Evolutionary conservation across 2,888 invertebrate genomes (phyloP).

Genomic region (Mythimna ferrago): DNA sequence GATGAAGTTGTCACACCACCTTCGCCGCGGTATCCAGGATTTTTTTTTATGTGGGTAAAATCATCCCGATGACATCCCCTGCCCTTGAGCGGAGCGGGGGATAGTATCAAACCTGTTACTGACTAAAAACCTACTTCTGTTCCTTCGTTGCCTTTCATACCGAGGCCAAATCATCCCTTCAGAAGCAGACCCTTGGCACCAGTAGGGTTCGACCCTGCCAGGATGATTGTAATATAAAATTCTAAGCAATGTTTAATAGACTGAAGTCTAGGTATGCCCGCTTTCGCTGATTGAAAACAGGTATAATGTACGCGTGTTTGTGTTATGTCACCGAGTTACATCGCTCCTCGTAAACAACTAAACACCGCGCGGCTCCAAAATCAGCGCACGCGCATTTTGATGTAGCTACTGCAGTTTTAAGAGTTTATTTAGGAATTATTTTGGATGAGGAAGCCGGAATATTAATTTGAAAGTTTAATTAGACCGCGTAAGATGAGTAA

Average conservation of each 20-base stretch:
- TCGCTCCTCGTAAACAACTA: constrained; percentile 34
- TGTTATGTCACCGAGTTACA: constrained; percentile 64
- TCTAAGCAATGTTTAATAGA: not conserved
- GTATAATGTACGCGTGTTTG: constrained; percentile 38
- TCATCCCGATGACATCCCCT: too few relatives aligned
- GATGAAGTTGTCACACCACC: not conserved
- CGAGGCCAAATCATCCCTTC: too few relatives aligned
- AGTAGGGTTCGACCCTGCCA: not conserved
- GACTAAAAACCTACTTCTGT: too few relatives aligned
- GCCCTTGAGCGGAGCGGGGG: too few relatives aligned
- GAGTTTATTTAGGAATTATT: not conserved
- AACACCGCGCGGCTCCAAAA: constrained; percentile 39
- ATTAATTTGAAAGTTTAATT: not conserved
- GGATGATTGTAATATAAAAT: not conserved
- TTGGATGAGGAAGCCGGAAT: not conserved
- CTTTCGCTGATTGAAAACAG: constrained; percentile 55
- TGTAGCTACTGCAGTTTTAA: constrained; percentile 1
- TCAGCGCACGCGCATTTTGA: constrained; percentile 23
- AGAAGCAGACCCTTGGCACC: too few relatives aligned
- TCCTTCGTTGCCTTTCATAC: too few relatives aligned
- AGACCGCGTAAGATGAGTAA: not conserved
- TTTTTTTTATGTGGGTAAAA: not conserved
- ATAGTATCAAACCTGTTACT: too few relatives aligned
- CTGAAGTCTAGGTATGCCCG: constrained; percentile 33
- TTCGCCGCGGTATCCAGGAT: not conserved